A percentile compares a stretch with the other conserved stretches of the same genome.
These are phyloP conservation scores for Ischnura elegans DNA, from an alignment of 2,888 invertebrate genomes.

Conservation along the genomic window DNA sequence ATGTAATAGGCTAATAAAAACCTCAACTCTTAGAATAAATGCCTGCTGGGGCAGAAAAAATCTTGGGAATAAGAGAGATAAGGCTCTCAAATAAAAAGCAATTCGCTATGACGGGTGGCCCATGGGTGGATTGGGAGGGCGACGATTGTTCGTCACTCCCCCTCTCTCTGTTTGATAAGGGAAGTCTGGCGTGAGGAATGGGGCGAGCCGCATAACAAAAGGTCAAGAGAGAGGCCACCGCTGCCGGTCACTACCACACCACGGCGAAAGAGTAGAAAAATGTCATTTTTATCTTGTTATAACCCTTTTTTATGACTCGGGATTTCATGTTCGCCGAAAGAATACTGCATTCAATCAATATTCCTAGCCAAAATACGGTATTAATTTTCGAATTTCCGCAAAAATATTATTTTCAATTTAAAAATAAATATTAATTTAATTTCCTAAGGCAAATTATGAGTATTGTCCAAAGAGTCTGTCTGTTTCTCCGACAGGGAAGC, in stretches of 20 bases:
- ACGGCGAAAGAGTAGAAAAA: too few relatives aligned
- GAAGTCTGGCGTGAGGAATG: not conserved
- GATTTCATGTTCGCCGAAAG: too few relatives aligned
- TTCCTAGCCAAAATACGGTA: too few relatives aligned
- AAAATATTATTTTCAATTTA: too few relatives aligned
- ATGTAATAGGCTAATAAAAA: constrained; percentile 48
- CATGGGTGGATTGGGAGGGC: not conserved
- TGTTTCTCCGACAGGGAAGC: too few relatives aligned
- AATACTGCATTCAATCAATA: too few relatives aligned
- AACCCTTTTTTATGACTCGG: too few relatives aligned
- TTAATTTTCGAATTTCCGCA: too few relatives aligned
- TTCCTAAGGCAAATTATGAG: too few relatives aligned
- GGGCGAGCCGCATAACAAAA: not conserved
- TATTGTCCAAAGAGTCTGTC: too few relatives aligned
- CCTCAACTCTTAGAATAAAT: not conserved
- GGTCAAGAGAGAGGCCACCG: constrained; percentile 47
- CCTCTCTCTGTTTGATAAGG: not conserved
- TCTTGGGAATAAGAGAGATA: not conserved
- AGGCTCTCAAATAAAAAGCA: not conserved
- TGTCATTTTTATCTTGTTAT: too few relatives aligned
- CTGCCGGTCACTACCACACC: constrained; percentile 25
- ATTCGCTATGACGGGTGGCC: not conserved
- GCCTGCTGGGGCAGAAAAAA: not conserved
- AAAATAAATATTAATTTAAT: too few relatives aligned
- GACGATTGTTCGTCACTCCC: not conserved